Evolutionary conservation across 2,888 invertebrate genomes (phyloP).

Genomic region (Luffia ferchaultella): DNA sequence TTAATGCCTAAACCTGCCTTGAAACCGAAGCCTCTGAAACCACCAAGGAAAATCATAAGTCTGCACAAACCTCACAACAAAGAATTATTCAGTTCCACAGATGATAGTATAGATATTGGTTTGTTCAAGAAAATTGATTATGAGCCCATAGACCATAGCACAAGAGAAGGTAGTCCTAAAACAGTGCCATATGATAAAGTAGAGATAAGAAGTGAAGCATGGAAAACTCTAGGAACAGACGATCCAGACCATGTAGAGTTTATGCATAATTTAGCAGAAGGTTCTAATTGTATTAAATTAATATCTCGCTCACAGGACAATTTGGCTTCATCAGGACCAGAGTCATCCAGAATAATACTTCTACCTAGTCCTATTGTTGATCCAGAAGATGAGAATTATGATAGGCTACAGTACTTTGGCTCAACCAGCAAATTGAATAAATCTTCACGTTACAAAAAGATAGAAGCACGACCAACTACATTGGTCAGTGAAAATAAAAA

Average conservation of each 20-base stretch:
- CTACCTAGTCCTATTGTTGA: conserved; percentile 53
- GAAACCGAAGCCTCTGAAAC: conserved; percentile 70
- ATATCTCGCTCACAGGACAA: conserved; percentile 62
- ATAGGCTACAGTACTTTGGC: conserved; percentile 82
- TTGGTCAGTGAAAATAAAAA: conserved; percentile 49
- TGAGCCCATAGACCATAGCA: conserved; percentile 55
- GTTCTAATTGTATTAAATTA: conserved; percentile 52
- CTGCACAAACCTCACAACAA: conserved; percentile 41
- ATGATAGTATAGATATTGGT: conserved; percentile 54
- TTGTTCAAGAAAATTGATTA: conserved; percentile 63
- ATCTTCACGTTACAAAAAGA: conserved; percentile 73
- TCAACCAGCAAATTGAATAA: conserved; percentile 74
- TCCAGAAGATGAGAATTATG: conserved; percentile 73
- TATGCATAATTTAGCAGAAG: conserved; percentile 51
- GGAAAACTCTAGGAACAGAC: conserved; percentile 81
- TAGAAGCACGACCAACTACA: conserved; percentile 68
- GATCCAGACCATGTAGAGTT: conserved; percentile 77
- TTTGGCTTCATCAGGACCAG: conserved; percentile 48
- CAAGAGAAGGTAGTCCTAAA: conserved; percentile 49
- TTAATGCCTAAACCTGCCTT: conserved; percentile 64
- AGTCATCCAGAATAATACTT: conserved; percentile 64
- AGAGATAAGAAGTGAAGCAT: conserved; percentile 80
- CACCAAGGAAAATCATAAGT: conserved; percentile 66
- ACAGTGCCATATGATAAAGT: conserved; percentile 76
- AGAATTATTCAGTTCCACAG: conserved; percentile 40